Evolutionary conservation across 1,140 invertebrate species (phyloP).

Genomic region (Aculops lycopersici): DNA sequence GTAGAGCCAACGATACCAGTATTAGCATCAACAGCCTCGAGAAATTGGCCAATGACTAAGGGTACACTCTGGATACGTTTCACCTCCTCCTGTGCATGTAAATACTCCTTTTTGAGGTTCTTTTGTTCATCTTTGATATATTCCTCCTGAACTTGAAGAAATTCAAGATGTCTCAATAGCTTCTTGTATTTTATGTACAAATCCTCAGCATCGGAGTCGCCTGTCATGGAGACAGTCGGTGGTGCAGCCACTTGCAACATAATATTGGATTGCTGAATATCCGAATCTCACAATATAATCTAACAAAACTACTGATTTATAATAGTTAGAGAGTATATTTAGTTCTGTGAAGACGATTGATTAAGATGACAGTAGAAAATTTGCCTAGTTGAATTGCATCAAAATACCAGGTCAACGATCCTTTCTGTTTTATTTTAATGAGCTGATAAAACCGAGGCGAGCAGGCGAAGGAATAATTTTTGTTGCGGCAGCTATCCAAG

Average conservation of each 20-base stretch:
- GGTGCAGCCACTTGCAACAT: conserved; percentile 14
- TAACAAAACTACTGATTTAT: neutral
- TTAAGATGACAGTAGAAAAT: too few species aligned
- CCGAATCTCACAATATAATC: neutral
- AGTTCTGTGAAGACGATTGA: neutral
- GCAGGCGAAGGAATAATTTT: too few species aligned
- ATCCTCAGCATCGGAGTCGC: conserved; percentile 56
- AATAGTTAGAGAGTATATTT: neutral
- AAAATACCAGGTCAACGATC: too few species aligned
- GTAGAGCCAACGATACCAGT: conserved; percentile 65
- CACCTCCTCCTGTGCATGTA: conserved; percentile 79
- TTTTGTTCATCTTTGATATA: conserved; percentile 95
- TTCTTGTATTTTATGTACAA: conserved; percentile 85
- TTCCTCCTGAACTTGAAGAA: conserved; percentile 83
- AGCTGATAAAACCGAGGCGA: too few species aligned
- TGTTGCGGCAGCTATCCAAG: too few species aligned
- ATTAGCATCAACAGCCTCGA: conserved; percentile 91
- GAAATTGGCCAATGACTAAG: conserved; percentile 81
- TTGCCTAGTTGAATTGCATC: too few species aligned
- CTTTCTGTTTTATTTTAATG: too few species aligned
- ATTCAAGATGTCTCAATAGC: conserved; percentile 73
- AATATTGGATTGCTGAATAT: neutral
- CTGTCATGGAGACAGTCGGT: conserved; percentile 17
- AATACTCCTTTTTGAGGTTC: conserved; percentile 82
- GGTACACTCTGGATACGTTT: conserved; percentile 90